Evolutionary conservation across 2,888 invertebrate species (phyloP), one percentile per base, ranked within the genome.

Genomic region (Heliconius aoede): DNA sequence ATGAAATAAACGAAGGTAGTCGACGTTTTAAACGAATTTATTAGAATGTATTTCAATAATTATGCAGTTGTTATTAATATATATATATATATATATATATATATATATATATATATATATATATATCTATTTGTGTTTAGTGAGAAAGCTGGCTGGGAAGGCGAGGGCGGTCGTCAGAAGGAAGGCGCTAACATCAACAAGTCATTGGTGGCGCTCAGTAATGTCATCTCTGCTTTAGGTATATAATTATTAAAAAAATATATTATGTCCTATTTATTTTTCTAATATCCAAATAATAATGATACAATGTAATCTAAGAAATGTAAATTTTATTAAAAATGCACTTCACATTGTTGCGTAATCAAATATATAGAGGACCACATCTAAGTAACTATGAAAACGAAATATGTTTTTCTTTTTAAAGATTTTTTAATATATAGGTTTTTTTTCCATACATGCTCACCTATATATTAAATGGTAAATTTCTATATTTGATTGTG

Each of bases 151-250:
- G 93, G 96, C 81, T 97, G 97, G 86, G 97, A 97, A 81, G 96
- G 96, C 84, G 32, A 64, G 3, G 97, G 97, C 83, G 95, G 95
- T 68, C 89, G 95, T 77, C 95, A 95, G 82, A 95, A 95, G 82
- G 96, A 96, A 87, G 95, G 96, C 0, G 95, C 96, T 51, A 97
- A 97, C 85, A 97, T 97, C 86, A 97, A 97, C 90, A 97, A 96
- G 86, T 97, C 97, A 72, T 91, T 97, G 77, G 97, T 97, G 60
- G 97, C 97, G 36, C 95, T 97, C 62, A 97, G 97, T 85, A 97
- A 97, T 91, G 97, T 97, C 81, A 97, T 97, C 84, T 97, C 97
- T 36, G 96, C 97, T 58, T 93, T 97, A 83, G 97, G 97, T 97
- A 90, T 90, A 89, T 83, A 67, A 3, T 32, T 28, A 9, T 32